Conservation (phyloP, 2,888 invertebrate genomes). For the Nomada hirtipes region DNA sequence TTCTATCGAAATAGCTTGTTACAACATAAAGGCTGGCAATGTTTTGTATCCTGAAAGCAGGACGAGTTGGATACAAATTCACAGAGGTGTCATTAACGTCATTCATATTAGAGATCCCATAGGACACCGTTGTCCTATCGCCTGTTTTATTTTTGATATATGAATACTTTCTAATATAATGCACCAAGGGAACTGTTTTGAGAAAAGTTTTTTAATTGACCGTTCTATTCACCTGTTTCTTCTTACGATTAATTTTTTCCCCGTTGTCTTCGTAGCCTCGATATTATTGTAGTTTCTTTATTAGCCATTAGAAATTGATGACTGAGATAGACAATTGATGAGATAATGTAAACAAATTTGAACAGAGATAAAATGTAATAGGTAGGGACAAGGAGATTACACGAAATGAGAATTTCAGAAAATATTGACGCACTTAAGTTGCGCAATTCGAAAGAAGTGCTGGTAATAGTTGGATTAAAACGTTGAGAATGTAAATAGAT, state of each 20-base stretch:
- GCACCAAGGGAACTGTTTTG: background rate
- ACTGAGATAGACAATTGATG: too few relatives aligned
- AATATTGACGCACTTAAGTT: background rate
- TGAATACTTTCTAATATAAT: background rate
- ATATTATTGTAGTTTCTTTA: too few relatives aligned
- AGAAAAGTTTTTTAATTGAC: background rate
- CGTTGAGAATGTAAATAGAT: slow-evolving; percentile 26
- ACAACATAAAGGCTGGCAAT: too few relatives aligned
- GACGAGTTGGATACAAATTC: background rate
- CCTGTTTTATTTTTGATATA: background rate
- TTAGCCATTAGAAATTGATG: too few relatives aligned
- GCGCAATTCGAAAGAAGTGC: too few relatives aligned
- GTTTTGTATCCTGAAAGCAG: background rate
- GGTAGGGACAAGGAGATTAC: background rate
- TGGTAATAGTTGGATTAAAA: slow-evolving; percentile 9
- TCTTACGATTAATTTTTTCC: background rate
- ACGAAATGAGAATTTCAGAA: background rate
- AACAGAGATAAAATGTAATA: too few relatives aligned
- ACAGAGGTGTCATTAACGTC: background rate
- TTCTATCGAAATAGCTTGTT: too few relatives aligned
- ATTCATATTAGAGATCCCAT: slow-evolving; percentile 9
- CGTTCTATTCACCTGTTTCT: background rate
- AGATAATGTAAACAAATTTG: too few relatives aligned
- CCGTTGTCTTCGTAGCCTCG: background rate
- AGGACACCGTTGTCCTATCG: background rate